A percentile compares a stretch with the other conserved stretches of the same genome.
Conservation (phyloP, 2,888 invertebrate genomes). For the Archaeoteleia sp. region DNA sequence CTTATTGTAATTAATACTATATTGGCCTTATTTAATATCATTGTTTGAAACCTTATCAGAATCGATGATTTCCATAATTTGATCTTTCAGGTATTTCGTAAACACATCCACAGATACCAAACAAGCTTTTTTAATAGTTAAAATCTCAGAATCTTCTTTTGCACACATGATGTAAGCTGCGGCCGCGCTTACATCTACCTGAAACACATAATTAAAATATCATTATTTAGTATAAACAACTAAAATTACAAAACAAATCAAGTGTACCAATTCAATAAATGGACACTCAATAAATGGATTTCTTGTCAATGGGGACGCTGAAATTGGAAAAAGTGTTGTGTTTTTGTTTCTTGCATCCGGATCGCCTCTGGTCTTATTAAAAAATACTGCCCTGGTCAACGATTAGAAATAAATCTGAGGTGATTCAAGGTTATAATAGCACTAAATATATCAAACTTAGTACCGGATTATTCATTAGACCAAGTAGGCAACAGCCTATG, state of each 20-base stretch:
- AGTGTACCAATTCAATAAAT: too few species aligned
- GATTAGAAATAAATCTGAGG: too few species aligned
- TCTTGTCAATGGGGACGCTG: too few species aligned
- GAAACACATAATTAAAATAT: constrained; percentile 6
- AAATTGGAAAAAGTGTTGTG: too few species aligned
- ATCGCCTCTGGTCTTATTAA: too few species aligned
- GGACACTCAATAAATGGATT: too few species aligned
- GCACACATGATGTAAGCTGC: constrained; percentile 93
- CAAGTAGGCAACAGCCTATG: too few species aligned
- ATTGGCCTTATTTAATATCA: background rate
- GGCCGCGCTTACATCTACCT: constrained; percentile 88
- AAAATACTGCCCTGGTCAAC: too few species aligned
- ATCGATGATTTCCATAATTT: constrained; percentile 99
- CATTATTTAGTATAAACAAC: constrained; percentile 2
- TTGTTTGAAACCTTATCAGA: constrained; percentile 85
- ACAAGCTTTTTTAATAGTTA: constrained; percentile 93
- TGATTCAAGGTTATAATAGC: too few species aligned
- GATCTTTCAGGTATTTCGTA: constrained; percentile 96
- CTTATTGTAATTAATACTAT: background rate
- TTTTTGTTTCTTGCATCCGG: too few species aligned
- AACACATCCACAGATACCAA: constrained; percentile 96
- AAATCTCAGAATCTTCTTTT: constrained; percentile 95
- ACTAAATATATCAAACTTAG: too few species aligned
- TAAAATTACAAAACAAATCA: constrained; percentile 15
- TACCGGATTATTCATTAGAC: too few species aligned